These are phyloP conservation scores for Caenorhabditis uteleia DNA, from an alignment of 2,888 invertebrate genomes.

Conservation along the genomic window DNA sequence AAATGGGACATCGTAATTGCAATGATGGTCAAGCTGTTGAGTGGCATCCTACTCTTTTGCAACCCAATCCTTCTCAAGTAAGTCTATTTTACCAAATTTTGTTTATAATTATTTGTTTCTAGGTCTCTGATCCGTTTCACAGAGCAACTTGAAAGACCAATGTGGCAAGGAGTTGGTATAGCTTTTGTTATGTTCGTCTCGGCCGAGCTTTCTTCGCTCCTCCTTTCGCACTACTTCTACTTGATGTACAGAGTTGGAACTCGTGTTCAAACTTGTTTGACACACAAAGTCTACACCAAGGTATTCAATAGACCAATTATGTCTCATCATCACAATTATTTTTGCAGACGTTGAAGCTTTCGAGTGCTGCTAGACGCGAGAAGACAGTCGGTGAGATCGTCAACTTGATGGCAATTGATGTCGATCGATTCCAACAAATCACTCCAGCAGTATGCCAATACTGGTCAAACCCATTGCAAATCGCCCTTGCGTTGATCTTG, in stretches of 20 bases:
- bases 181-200: conserved; percentile 62
- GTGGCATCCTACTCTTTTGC: conserved; percentile 63
- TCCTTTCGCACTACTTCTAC: conserved; percentile 67
- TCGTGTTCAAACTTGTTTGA: conserved; percentile 63
- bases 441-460: conserved; percentile 68
- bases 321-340: neutral
- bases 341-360: conserved; percentile 70
- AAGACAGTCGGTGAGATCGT: conserved; percentile 74
- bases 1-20: conserved; percentile 63
- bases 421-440: conserved; percentile 71
- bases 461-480: conserved; percentile 65
- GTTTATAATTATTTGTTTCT: too few species aligned
- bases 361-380: conserved; percentile 71
- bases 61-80: conserved; percentile 65
- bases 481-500: conserved; percentile 65
- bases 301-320: conserved; percentile 47
- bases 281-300: conserved; percentile 70
- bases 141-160: conserved; percentile 56
- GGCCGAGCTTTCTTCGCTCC: conserved; percentile 63
- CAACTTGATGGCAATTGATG: conserved; percentile 74
- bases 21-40: conserved; percentile 59
- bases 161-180: conserved; percentile 65
- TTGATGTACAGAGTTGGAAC: conserved; percentile 68
- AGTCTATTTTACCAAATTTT: too few species aligned
- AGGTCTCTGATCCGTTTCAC: conserved; percentile 63